These are phyloP conservation scores for Takifugu bimaculatus DNA, from an alignment of 2,113 vertebrate genomes.

Conservation along the genomic window DNA sequence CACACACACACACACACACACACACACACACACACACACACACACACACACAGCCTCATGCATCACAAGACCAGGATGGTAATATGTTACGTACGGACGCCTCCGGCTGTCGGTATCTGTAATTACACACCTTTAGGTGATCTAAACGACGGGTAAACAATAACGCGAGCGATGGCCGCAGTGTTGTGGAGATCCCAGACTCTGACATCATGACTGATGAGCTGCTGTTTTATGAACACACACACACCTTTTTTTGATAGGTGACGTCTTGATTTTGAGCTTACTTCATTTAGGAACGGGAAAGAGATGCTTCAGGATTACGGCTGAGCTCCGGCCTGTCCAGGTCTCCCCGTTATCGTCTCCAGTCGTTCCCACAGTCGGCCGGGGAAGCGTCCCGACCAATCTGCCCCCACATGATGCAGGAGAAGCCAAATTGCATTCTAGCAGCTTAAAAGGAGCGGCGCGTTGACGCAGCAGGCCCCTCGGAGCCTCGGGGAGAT, in stretches of 20 bases:
- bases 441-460: constrained; percentile 31
- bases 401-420: constrained; percentile 45
- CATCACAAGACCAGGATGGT: constrained; percentile 37
- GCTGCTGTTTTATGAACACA: constrained; percentile 16
- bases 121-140: constrained; percentile 51
- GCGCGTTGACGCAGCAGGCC: constrained; percentile 39
- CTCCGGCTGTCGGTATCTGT: constrained; percentile 51
- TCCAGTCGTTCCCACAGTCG: constrained; percentile 48
- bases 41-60: constrained; percentile 27
- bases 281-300: too few species aligned
- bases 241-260: constrained; percentile 65
- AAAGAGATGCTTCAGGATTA: constrained; percentile 21
- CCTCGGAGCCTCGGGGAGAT: constrained; percentile 61
- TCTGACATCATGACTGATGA: constrained; percentile 67
- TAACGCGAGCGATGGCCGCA: constrained; percentile 22
- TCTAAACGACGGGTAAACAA: constrained; percentile 46
- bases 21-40: constrained; percentile 8
- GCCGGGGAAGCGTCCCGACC: constrained; percentile 43
- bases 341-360: constrained; percentile 58
- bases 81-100: constrained; percentile 41
- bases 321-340: not conserved
- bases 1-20: too few species aligned
- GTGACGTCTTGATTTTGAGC: constrained; percentile 70
- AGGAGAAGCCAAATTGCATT: constrained; percentile 65
- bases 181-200: constrained; percentile 26